Conservation (phyloP, 2,797 vertebrate genomes). For the Clamator glandarius region DNA sequence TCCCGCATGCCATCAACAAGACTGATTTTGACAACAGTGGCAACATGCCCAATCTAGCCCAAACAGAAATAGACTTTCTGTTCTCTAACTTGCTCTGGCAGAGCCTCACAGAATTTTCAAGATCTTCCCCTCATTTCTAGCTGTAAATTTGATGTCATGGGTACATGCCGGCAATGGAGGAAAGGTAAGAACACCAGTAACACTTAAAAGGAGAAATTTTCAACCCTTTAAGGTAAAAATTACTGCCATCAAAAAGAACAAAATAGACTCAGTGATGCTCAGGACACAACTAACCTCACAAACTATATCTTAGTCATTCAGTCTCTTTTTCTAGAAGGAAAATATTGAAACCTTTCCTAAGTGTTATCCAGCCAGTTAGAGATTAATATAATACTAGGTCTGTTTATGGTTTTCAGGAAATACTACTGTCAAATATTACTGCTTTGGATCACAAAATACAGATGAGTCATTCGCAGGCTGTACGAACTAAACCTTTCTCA, state of each 20-base stretch:
- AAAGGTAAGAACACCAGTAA: neutral
- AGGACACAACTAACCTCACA: neutral
- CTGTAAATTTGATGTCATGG: neutral
- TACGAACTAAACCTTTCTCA: neutral
- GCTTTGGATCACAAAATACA: neutral
- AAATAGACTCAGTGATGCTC: neutral
- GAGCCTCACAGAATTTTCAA: neutral
- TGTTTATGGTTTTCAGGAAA: neutral
- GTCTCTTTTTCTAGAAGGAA: neutral
- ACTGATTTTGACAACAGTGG: neutral
- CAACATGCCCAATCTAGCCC: neutral
- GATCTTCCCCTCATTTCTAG: neutral
- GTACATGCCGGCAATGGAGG: neutral
- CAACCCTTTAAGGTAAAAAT: neutral
- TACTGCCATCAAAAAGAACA: neutral
- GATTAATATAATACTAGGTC: neutral
- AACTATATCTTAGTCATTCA: neutral
- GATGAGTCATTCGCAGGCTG: neutral
- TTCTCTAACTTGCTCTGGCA: neutral
- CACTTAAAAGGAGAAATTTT: neutral
- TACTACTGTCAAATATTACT: neutral
- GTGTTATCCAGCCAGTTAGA: neutral
- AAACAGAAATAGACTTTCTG: neutral
- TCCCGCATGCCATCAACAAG: neutral
- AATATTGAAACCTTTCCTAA: neutral